Evolutionary conservation across 2,888 invertebrate genomes (phyloP).

Genomic region (Cheilosia scutellata): DNA sequence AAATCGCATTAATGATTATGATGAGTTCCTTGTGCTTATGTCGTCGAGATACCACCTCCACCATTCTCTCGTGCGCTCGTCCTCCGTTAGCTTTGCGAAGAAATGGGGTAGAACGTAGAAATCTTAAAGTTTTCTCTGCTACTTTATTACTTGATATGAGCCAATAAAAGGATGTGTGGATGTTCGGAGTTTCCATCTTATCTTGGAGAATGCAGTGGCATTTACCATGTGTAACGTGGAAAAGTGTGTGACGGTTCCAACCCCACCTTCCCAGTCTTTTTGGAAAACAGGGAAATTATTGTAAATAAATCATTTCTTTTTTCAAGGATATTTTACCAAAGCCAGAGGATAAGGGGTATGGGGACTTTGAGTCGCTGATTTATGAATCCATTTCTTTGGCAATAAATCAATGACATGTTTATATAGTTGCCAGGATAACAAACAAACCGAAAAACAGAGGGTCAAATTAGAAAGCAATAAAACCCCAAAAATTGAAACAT

Average conservation of each 20-base stretch:
- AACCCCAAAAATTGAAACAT: conserved; percentile 1
- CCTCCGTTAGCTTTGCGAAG: conserved; percentile 13
- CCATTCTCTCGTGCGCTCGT: conserved; percentile 13
- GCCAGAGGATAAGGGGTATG: not conserved
- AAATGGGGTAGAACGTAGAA: conserved; percentile 42
- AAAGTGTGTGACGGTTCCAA: conserved; percentile 7
- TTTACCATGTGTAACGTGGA: not conserved
- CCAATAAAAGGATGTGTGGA: conserved; percentile 54
- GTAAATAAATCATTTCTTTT: conserved; percentile 39
- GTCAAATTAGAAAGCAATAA: conserved; percentile 7
- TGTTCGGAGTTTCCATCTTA: conserved; percentile 41
- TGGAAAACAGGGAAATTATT: conserved; percentile 5
- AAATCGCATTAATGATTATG: conserved; percentile 69
- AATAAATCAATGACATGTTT: conserved; percentile 43
- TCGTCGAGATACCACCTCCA: conserved; percentile 52
- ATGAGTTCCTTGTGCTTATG: conserved; percentile 63
- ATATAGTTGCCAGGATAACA: conserved; percentile 2
- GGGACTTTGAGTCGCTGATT: conserved; percentile 33
- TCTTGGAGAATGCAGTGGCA: conserved; percentile 39
- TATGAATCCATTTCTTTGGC: conserved; percentile 30
- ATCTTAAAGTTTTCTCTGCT: conserved; percentile 61
- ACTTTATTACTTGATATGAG: conserved; percentile 64
- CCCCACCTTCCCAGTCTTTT: conserved; percentile 23
- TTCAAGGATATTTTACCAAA: not conserved
- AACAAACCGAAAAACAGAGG: not conserved